Evolutionary conservation across 2,888 invertebrate species (phyloP), one percentile per base, ranked within the genome.

Genomic region (Leptogaster cylindrica): DNA sequence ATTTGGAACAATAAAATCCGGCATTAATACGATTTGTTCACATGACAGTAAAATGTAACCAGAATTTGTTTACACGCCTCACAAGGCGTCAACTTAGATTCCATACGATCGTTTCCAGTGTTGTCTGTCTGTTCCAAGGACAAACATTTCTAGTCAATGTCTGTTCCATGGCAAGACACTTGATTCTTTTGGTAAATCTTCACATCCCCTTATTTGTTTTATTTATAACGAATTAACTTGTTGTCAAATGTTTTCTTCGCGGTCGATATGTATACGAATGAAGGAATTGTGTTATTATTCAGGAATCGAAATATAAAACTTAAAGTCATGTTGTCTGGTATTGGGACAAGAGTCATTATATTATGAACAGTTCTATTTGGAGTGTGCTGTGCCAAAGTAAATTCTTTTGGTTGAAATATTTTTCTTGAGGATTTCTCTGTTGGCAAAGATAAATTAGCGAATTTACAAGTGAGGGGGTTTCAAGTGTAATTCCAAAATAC

Each of bases 291-390:
- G 41, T 58, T 58, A 58, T 58, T 58, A 58, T 58, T 58, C 58
- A 23, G 23, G 58, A 58, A 58, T 39, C 25, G 58, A 39, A 39
- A 58, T 58, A 25, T 58, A 14, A 39, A 58, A 58, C 39, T 58
- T 39, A 58, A 58, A 58, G 39, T 58, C 58, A 39, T 58, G 58
- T 58, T 14, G 39, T 18, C 39, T 10, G 12, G 39, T 39, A 58
- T 58, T 58, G 41, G 58, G 58, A 58, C 58, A 58, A 58, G 58
- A 20, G 58, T 58, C 58, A 58, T 58, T 58, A 58, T 58, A 41
- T 58, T 41, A 41, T 23, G 23, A 58, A 23, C n/a, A n/a, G n/a
- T 58, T 25, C 58, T 39, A 58, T 58, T 58, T 58, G 39, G 25
- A 39, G 14, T 25, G 14, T 36, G 36, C 31, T 28, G 27, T 28